Conservation (phyloP, 2,888 invertebrate genomes). For the Ephialtes manifestator region DNA sequence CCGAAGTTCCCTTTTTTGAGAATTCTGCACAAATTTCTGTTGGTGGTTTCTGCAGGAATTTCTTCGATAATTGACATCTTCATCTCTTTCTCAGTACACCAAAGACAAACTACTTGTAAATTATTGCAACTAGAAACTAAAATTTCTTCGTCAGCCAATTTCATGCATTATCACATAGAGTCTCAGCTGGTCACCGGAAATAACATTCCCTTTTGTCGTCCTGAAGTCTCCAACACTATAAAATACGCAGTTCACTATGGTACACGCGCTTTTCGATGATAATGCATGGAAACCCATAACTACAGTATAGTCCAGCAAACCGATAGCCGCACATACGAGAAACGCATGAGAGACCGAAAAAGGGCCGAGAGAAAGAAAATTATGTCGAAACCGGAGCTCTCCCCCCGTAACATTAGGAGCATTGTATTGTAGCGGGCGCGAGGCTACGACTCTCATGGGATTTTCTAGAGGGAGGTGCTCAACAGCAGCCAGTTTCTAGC, state of each 20-base stretch:
- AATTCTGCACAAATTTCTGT: neutral
- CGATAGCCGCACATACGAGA: constrained; percentile 63
- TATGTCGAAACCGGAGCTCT: constrained; percentile 84
- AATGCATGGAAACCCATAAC: constrained; percentile 47
- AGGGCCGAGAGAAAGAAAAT: constrained; percentile 80
- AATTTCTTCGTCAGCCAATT: constrained; percentile 47
- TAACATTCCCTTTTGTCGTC: constrained; percentile 78
- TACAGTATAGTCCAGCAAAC: constrained; percentile 67
- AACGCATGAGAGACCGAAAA: constrained; percentile 29
- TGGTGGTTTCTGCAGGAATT: neutral
- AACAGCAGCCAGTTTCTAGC: constrained; percentile 41
- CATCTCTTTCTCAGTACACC: neutral
- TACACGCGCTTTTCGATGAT: constrained; percentile 56
- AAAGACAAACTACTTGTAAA: neutral
- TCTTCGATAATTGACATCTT: neutral
- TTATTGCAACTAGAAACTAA: neutral
- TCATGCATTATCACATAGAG: constrained; percentile 36
- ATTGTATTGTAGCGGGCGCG: constrained; percentile 83
- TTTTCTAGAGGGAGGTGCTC: constrained; percentile 60
- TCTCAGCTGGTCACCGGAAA: constrained; percentile 75
- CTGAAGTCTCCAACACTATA: constrained; percentile 69
- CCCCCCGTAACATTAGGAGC: constrained; percentile 85
- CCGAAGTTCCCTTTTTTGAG: constrained; percentile 75
- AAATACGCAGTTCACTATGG: constrained; percentile 72
- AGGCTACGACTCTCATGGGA: constrained; percentile 83